Base-by-base conservation (phyloP, 2,888 invertebrate species). In the Cryptocephalus moraei region DNA sequence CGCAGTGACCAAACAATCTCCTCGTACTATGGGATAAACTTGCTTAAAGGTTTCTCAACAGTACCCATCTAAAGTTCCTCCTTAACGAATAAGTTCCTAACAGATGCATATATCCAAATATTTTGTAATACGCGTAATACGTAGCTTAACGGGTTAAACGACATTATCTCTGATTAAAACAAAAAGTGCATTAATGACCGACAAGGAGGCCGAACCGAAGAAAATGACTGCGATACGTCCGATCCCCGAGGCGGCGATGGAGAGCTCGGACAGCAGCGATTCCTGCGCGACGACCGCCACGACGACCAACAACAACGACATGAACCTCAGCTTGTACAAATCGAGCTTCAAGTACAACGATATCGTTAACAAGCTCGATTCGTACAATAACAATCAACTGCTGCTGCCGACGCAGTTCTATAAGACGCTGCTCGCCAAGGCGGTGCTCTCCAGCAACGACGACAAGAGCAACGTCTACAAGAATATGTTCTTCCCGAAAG, bases 361-460 rank as follows among this genome's bases (percentile, higher is more conserved):
- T 56, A 65, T 70, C 53, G 69, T 69, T 41, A 71, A 69, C 49
- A 71, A 71, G 56, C 57, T 71, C 48, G 71, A 71, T 56, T 63
- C 65, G 48, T 71, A 71, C 53, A 71, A 71, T 52, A 71, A 71
- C 53, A 71, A 71, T 53, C 71, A 71, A 55, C 56, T 71, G 51
- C 49, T 87, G 44, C 72, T 87, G 52, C 86, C 86, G 9, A 81
- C 85, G 47, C 86, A 88, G 63, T 74, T 88, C 58, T 87, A 88
- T 65, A 87, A 87, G 69, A 87, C 81, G 60, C 76, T 88, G 52
- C 70, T 88, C 62, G 86, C 86, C 9, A 86, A 76, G 64, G 81
- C 81, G n/a, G 79, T 80, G 11, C 72, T 80, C 45, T 78, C 79
- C 41, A 76, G 66, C 50, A 64, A 70, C 63, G 70, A 71, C 51